These are phyloP conservation scores for Pitangus sulphuratus DNA, from an alignment of 2,797 vertebrate species.

Conservation along the genomic window DNA sequence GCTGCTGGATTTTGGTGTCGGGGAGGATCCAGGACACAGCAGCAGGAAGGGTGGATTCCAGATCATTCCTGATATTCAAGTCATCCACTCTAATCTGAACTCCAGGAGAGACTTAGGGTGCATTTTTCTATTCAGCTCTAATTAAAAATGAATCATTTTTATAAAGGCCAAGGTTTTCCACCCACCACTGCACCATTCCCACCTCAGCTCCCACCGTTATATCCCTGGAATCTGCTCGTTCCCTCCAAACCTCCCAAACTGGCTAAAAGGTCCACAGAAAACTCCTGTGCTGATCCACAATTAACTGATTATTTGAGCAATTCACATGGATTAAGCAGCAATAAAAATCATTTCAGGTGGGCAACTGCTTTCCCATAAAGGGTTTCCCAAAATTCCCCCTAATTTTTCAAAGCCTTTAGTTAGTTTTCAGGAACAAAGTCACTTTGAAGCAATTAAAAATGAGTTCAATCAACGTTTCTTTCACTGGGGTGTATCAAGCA, in stretches of 20 bases:
- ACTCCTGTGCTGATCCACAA: background rate
- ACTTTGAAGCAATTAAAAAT: conserved; percentile 8
- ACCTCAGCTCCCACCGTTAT: background rate
- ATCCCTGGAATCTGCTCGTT: background rate
- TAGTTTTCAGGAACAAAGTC: background rate
- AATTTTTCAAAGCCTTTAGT: background rate
- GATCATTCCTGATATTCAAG: background rate
- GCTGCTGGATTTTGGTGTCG: background rate
- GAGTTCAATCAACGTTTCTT: background rate
- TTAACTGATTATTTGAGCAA: background rate
- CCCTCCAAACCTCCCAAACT: background rate
- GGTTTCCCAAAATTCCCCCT: background rate
- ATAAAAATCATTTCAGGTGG: background rate
- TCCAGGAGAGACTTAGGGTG: background rate
- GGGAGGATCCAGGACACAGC: background rate
- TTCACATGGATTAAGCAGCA: background rate
- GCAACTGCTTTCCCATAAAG: background rate
- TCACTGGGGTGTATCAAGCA: background rate
- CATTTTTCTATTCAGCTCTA: background rate
- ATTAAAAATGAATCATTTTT: background rate
- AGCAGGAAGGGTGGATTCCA: background rate
- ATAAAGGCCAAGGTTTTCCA: background rate
- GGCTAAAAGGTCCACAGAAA: background rate
- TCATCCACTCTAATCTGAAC: background rate
- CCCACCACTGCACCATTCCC: background rate